Evolutionary conservation across 2,888 invertebrate species (phyloP).

Genomic region (Chydorus sphaericus): DNA sequence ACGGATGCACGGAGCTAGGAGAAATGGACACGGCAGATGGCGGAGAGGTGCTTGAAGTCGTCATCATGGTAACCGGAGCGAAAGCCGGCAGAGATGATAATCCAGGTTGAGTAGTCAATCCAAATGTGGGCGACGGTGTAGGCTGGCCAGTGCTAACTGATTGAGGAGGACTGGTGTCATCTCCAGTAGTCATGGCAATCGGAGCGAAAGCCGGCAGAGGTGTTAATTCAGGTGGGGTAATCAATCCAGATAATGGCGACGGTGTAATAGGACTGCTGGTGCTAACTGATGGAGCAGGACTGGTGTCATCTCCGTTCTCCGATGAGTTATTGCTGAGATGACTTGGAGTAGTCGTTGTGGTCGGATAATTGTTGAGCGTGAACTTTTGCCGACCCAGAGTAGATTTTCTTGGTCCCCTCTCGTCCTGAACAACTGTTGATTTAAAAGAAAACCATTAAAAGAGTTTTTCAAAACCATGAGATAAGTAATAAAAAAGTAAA

Average conservation of each 20-base stretch:
- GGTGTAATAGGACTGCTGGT: constrained; percentile 12
- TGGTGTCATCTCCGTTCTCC: too few relatives aligned
- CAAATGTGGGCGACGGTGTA: neutral
- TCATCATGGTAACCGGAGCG: neutral
- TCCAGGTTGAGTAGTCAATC: too few relatives aligned
- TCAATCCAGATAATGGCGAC: constrained; percentile 9
- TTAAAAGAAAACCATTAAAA: neutral
- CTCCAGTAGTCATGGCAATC: constrained; percentile 12
- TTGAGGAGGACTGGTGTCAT: constrained; percentile 3
- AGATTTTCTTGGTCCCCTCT: constrained; percentile 89
- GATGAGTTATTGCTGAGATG: too few relatives aligned
- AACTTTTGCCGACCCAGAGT: constrained; percentile 87
- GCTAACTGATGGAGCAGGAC: constrained; percentile 10
- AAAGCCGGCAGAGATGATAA: constrained; percentile 17
- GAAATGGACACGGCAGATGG: neutral
- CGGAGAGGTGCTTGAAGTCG: constrained; percentile 4
- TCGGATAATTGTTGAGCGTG: constrained; percentile 30
- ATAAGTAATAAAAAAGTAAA: constrained; percentile 21
- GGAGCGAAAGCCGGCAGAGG: constrained; percentile 13
- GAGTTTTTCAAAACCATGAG: neutral
- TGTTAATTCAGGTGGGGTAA: constrained; percentile 10
- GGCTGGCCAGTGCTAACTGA: too few relatives aligned
- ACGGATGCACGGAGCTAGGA: constrained; percentile 4
- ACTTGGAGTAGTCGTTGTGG: constrained; percentile 16
- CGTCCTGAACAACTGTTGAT: constrained; percentile 86